Conservation (phyloP, 1,140 invertebrate species). For the Sweltsa coloradensis region DNA sequence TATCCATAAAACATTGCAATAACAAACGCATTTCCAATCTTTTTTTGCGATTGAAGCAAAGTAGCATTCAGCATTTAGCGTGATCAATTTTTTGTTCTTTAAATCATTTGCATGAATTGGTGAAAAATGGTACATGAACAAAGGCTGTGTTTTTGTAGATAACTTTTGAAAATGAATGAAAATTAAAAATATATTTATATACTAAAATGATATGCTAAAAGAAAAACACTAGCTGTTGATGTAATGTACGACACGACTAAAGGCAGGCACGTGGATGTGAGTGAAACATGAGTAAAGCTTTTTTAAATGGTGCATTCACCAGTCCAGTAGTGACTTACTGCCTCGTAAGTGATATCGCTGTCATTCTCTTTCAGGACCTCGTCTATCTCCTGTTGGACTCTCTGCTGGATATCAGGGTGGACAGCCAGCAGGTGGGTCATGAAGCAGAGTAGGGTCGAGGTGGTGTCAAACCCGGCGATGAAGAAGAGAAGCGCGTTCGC, state of each 20-base stretch:
- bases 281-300: background rate
- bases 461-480: conserved; percentile 36
- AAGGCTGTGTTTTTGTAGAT: too few relatives aligned
- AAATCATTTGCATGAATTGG: conserved; percentile 1
- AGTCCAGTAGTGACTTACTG: conserved; percentile 24
- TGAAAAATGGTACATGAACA: conserved; percentile 13
- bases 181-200: too few relatives aligned
- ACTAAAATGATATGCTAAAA: too few relatives aligned
- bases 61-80: conserved; percentile 1
- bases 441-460: conserved; percentile 30
- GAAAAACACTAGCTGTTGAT: conserved; percentile 12
- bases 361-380: conserved; percentile 31
- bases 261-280: background rate
- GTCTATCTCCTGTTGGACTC: too few relatives aligned
- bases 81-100: background rate
- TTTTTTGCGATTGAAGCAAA: background rate
- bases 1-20: background rate
- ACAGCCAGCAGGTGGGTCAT: conserved; percentile 31
- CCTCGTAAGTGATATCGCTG: conserved; percentile 23
- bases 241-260: conserved; percentile 6
- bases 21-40: background rate
- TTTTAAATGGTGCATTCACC: conserved; percentile 11
- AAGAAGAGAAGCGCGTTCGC: conserved; percentile 20
- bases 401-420: conserved; percentile 34
- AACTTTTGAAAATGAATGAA: too few relatives aligned